Base-by-base conservation (phyloP, 2,888 invertebrate genomes). In the Cabera pusaria region DNA sequence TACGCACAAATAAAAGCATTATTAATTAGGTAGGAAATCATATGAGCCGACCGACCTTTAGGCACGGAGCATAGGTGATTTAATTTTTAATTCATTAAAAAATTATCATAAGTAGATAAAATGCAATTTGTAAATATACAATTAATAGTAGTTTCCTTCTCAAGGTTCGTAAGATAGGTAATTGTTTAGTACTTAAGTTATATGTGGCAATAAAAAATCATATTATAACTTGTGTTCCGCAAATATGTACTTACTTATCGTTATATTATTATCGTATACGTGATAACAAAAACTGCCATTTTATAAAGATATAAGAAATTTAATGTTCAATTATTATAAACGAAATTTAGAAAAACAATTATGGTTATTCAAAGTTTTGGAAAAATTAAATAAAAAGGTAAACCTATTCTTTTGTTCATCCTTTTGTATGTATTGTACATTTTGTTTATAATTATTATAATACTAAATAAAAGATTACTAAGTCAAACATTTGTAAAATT, bases 201-300 rank as follows among this genome's bases (percentile, higher is more conserved):
- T 35, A 68, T 71, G 63, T 55, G 74, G 84, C 80, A 85, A 84
- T 82, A 82, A 82, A n/a, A 17, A 19, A 6, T 25, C 14, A 29
- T 16, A n/a, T 10, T 10, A 10, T 10, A 8, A 6, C 12, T 19
- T 33, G 33, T 52, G 36, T 52, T 64, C 64, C 64, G 49, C n/a
- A n/a, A n/a, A 50, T 57, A 50, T 59, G 52, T 50, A 51, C 50
- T 44, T 55, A 77, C n/a, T 68, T 72, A 72, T 25, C 14, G 8
- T 68, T 72, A 72, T 25, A 20, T 12, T 79, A 73, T 74, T 44
- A 39, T 75, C 50, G 77, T 83, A 81, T 81, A 79, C 77, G 85
- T 83, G 82, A 84, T 83, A 84, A 33, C 21, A 59, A 41, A 70
- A 68, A 84, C 86, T 86, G 86, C 86, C 86, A 85, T 84, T 83